These are phyloP conservation scores for Rhynchotus rufescens DNA, from an alignment of 2,797 vertebrate genomes.

Conservation along the genomic window DNA sequence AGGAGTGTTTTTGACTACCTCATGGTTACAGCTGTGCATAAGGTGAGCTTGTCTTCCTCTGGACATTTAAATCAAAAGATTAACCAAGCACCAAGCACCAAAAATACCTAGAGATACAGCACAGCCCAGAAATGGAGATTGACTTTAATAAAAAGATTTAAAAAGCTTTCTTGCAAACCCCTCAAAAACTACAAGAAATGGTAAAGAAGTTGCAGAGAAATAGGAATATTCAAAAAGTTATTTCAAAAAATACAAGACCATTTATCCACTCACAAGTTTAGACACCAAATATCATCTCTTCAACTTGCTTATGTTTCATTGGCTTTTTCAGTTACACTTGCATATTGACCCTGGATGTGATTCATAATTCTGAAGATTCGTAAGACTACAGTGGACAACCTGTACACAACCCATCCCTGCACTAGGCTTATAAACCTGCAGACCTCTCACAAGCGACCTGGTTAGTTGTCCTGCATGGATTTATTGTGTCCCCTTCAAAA, in stretches of 20 bases:
- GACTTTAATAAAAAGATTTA: not conserved
- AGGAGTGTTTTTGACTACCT: not conserved
- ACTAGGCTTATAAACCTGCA: not conserved
- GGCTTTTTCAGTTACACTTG: not conserved
- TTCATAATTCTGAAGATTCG: not conserved
- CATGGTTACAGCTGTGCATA: not conserved
- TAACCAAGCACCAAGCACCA: not conserved
- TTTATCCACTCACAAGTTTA: not conserved
- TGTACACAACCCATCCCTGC: not conserved
- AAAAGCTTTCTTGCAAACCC: not conserved
- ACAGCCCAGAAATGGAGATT: not conserved
- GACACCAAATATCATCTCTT: not conserved
- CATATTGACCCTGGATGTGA: not conserved
- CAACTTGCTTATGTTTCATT: not conserved
- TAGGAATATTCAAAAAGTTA: not conserved
- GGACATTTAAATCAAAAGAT: not conserved
- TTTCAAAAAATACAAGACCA: not conserved
- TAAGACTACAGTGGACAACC: not conserved
- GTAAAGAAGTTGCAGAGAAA: not conserved
- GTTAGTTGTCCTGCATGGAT: not conserved
- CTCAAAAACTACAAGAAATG: not conserved
- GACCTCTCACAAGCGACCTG: not conserved
- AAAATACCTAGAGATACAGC: not conserved
- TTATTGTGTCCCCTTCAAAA: not conserved
- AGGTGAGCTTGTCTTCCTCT: not conserved